These are phyloP conservation scores for Nyctalus aviator DNA, from an alignment of 2,797 vertebrate species.

Conservation along the genomic window DNA sequence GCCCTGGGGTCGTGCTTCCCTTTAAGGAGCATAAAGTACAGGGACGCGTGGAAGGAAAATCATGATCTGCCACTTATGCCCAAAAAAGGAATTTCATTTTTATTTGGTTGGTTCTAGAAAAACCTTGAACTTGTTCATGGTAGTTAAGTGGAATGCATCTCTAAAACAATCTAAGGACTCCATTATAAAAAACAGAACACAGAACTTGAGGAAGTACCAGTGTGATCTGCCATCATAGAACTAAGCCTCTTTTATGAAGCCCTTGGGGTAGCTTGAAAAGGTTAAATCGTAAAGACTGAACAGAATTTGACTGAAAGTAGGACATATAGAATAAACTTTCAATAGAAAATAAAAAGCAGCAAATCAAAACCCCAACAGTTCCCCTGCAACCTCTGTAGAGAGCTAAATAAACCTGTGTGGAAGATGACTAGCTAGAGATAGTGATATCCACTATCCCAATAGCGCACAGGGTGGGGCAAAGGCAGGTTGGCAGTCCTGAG, in stretches of 20 bases:
- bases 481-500: no score
- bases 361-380: not conserved
- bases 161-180: not conserved
- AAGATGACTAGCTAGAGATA: not conserved
- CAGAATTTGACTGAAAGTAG: constrained; percentile 18
- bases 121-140: constrained; percentile 41
- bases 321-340: no score
- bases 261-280: not conserved
- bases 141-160: not conserved
- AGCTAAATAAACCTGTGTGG: not conserved
- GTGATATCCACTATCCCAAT: not conserved
- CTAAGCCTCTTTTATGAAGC: constrained; percentile 19
- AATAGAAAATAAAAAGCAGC: not conserved
- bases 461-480: not conserved
- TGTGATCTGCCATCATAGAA: not conserved
- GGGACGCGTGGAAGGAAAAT: not conserved
- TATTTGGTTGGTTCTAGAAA: constrained; percentile 36
- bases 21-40: not conserved
- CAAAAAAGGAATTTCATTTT: not conserved
- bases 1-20: not conserved
- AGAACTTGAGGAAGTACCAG: not conserved
- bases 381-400: not conserved
- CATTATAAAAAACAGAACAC: not conserved
- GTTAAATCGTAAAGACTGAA: constrained; percentile 41
- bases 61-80: not conserved